Base-by-base conservation (phyloP, 2,797 vertebrate species). In the Ctenopoma kingsleyae region DNA sequence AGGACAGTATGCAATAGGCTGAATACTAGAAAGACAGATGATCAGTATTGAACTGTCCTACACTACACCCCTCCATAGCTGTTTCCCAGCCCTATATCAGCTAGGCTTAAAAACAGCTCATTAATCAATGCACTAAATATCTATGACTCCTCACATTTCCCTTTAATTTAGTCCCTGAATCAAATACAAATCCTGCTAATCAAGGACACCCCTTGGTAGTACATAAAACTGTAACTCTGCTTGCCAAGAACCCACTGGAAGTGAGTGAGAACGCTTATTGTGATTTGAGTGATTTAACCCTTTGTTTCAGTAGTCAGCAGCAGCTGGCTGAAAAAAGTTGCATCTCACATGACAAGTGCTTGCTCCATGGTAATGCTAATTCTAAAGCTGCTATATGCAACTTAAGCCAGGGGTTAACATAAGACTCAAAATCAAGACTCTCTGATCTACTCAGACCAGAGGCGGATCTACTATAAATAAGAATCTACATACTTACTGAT, bases 121-220 rank as follows among this genome's bases (percentile, higher is more conserved):
- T 16, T 66, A 6, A 30, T 47, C 48, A 27, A 73, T 66, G 53
- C 64, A 80, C 59, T 71, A 76, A 74, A 80, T 77, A 72, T 76
- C 40, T 63, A 40, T 19, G 32, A 68, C 63, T 67, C 25, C 50
- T 71, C 61, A 74, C 77, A 71, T 84, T 87, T 87, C 6, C 25
- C 25, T 27, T 27, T 27, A 27, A 4, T 4, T 71, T 74, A 62
- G 81, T 53, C 67, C 36, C 43, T 47, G n/a, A 64, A 60, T 71
- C 23, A 52, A 84, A 80, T 10, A 20, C 13, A 79, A n/a, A 61
- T 72, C 36, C 41, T 52, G 54, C 17, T 58, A 4, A 44, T 80
- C 67, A 67, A 81, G 69, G 53, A 55, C 40, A 13, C 36, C 30
- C 71, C 32, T 6, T 38, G 38, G 32, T 67, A 48, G 40, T 6